A percentile compares a stretch with the other conserved stretches of the same genome.
These are phyloP conservation scores for Orchesellides sinensis DNA, from an alignment of 2,888 invertebrate species.

Conservation along the genomic window DNA sequence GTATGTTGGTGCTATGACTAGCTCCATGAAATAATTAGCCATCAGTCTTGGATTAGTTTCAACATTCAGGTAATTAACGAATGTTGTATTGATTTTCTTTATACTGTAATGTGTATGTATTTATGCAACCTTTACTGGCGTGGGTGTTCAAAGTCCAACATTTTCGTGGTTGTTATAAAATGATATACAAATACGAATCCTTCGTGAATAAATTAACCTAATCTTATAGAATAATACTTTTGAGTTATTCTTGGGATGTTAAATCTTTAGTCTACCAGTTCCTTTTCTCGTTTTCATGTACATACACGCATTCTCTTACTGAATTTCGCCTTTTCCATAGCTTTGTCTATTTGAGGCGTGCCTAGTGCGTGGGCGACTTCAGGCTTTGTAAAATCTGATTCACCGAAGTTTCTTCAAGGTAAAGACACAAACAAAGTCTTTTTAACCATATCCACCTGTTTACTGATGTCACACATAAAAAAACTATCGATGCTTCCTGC, in stretches of 20 bases:
- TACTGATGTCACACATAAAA: not conserved
- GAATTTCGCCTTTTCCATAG: not conserved
- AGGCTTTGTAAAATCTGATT: conserved; percentile 19
- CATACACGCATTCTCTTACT: not conserved
- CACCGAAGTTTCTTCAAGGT: not conserved
- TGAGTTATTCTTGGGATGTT: not conserved
- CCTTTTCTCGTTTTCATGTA: not conserved
- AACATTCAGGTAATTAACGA: not conserved
- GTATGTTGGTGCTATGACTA: not conserved
- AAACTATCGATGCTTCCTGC: no score
- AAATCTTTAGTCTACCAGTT: no score
- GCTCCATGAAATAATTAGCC: no score
- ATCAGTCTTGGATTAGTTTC: not conserved
- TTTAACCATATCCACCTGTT: conserved; percentile 35
- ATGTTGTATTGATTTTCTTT: not conserved
- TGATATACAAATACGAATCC: no score
- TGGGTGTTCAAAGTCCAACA: no score
- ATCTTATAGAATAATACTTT: no score
- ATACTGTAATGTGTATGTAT: no score
- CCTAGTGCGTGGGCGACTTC: conserved; percentile 51
- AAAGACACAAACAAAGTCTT: not conserved
- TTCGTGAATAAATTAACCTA: not conserved
- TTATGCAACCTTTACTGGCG: no score
- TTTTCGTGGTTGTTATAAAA: no score
- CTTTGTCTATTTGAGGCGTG: conserved; percentile 34